Percentiles rank a stretch among this genome's conserved stretches.
These are phyloP conservation scores for Uromys caudimaculatus DNA, from an alignment of 2,797 vertebrate genomes.

Conservation along the genomic window DNA sequence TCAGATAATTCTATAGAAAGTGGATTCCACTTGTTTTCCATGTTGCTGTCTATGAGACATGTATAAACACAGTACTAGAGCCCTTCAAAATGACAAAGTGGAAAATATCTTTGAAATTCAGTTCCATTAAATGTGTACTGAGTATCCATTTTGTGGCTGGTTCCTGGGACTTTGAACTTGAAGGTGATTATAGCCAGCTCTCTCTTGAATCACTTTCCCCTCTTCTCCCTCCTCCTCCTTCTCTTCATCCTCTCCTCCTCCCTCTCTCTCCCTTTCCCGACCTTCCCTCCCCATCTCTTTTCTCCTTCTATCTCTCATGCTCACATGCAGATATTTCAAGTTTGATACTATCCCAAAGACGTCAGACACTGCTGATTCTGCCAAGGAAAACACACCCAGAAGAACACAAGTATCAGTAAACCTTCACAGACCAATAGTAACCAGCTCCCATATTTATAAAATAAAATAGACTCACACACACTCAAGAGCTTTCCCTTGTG, in stretches of 20 bases:
- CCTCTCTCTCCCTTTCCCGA: not conserved
- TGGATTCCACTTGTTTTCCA: not conserved
- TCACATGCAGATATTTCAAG: not conserved
- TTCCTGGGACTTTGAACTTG: not conserved
- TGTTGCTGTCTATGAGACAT: not conserved
- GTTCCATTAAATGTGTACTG: not conserved
- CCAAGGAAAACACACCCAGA: not conserved
- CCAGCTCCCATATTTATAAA: not conserved
- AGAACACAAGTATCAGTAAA: not conserved
- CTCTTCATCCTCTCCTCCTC: not conserved
- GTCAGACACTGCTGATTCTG: not conserved
- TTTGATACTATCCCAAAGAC: not conserved
- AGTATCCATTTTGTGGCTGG: not conserved
- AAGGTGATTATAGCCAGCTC: not conserved
- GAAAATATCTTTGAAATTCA: slow-evolving; percentile 6
- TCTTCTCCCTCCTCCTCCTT: not conserved
- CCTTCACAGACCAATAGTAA: not conserved
- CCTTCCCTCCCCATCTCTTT: not conserved
- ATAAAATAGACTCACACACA: not conserved
- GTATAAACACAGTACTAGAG: not conserved
- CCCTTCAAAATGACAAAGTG: not conserved
- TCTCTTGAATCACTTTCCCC: not conserved
- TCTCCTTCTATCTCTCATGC: not conserved
- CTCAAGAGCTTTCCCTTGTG: not conserved
- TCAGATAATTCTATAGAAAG: slow-evolving; percentile 7